Evolutionary conservation across 1,140 invertebrate species (phyloP).

Genomic region (Frieseomelitta varia): DNA sequence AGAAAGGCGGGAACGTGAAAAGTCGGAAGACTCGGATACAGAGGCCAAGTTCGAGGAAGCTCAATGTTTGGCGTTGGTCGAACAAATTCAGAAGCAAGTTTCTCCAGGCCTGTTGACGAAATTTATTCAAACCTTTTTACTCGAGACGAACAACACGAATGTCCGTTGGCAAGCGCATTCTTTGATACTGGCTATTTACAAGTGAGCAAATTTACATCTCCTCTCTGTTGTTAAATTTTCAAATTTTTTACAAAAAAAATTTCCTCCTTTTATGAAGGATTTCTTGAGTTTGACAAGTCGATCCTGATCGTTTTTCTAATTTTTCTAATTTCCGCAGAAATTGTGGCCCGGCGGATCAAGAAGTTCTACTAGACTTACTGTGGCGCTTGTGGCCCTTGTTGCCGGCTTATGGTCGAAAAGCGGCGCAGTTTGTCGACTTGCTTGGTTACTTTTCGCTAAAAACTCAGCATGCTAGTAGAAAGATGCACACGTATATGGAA

Average conservation of each 20-base stretch:
- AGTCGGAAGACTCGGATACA: slow-evolving; percentile 87
- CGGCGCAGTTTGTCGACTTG: slow-evolving; percentile 97
- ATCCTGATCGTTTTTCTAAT: neutral
- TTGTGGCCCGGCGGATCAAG: slow-evolving; percentile 89
- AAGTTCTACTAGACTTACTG: slow-evolving; percentile 90
- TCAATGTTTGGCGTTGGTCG: slow-evolving; percentile 87
- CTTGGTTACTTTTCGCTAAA: slow-evolving; percentile 96
- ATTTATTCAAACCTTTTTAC: slow-evolving; percentile 94
- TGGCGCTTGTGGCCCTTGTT: slow-evolving; percentile 96
- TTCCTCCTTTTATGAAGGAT: no score
- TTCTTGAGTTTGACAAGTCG: neutral
- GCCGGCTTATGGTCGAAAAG: slow-evolving; percentile 95
- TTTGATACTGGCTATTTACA: slow-evolving; percentile 92
- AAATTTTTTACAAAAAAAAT: neutral
- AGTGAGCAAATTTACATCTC: slow-evolving; percentile 82
- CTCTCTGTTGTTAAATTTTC: neutral
- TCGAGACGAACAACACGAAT: slow-evolving; percentile 96
- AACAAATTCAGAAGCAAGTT: slow-evolving; percentile 88
- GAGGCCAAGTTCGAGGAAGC: slow-evolving; percentile 88
- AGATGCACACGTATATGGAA: slow-evolving; percentile 90
- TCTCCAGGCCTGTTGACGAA: slow-evolving; percentile 86
- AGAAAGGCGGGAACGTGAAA: slow-evolving; percentile 85
- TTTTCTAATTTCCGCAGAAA: slow-evolving; percentile 82
- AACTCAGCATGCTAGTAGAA: slow-evolving; percentile 84
- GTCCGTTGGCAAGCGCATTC: slow-evolving; percentile 98